Evolutionary conservation across 2,888 invertebrate species (phyloP), one percentile per base, ranked within the genome.

Genomic region (Dolomedes plantarius): DNA sequence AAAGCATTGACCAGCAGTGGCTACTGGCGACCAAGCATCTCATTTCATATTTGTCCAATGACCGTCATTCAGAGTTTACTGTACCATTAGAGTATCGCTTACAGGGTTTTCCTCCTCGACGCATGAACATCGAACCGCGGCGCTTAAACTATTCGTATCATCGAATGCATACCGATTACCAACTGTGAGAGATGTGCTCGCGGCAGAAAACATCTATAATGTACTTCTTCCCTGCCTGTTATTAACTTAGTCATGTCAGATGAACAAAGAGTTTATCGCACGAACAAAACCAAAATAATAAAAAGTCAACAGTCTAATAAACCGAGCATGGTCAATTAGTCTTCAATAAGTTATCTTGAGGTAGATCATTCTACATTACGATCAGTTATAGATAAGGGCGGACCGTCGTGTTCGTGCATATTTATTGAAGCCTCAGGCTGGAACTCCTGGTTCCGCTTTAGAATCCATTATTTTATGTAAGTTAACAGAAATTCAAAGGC

Each of bases 271-370:
- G 41, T 46, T 46, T 46, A 46, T 46, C 41, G 9, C 6, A 46
- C 16, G 16, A 2, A 46, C 13, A 46, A 46, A 46, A 46, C 16
- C 9, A 46, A 46, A 46, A 9, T 29, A 65, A 65, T 28, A 31
- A 65, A 65, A 62, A 65, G 27, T 29, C 29, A 65, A 28, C 29
- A 65, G 13, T 65, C 64, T 65, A 29, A 31, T 65, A 65, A 65
- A 65, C 64, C 64, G 16, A 65, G 64, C 29, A 13, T 65, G 64
- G 64, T 65, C 64, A 65, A 65, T 65, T 65, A 65, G 64, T 28
- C 64, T 65, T 29, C 64, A 65, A 65, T 65, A 65, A 65, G 64
- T 65, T 29, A 65, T 65, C 64, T 65, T 13, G 29, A 9, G 64
- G 29, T 65, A n/a, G n/a, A 65, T 65, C 64, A 29, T 29, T 29